Evolutionary conservation across 2,888 invertebrate genomes (phyloP), one percentile per base, ranked within the genome.

Genomic region (Calameuta idolon): DNA sequence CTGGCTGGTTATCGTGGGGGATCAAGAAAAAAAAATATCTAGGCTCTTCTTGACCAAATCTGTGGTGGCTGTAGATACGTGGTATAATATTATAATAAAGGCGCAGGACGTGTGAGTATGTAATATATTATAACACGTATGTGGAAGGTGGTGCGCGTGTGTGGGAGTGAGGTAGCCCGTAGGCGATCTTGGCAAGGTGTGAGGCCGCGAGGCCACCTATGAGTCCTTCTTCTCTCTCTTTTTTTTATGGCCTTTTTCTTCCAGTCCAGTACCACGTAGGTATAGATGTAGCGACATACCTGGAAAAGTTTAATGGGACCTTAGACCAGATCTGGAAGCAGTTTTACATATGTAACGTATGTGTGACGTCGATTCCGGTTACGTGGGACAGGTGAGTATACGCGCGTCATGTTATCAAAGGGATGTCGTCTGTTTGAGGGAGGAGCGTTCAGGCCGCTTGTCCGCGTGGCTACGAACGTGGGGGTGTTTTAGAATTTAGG

Each of bases 401-500:
- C 55, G 23, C 9, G 55, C 55, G 23, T 55, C 9, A 9, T 9
- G 55, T 55, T 23, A 23, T 55, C 55, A 23, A 55, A 55, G 55
- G 55, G 55, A 55, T 55, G 23, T 9, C 9, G 23, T 23, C 23
- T 9, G 55, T 23, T 23, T 55, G 1, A 55, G 55, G 55, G 55
- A 55, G 55, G 55, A 55, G 55, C 55, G 23, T 55, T 1, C 23
- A 55, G 55, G 55, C 9, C 9, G 55, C 55, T 55, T 55, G 23
- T 55, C 55, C 55, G 23, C 55, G 55, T 55, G 55, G 55, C 55
- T 23, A 55, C 55, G 55, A 55, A 34, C 33, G 71, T 31, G 71
- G 71, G 86, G 87, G 85, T 85, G 87, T 87, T 87, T 86, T 86
- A 87, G 88, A 88, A 85, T 88, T 83, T 83, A 80, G 81, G 85